Conservation (phyloP, 2,797 vertebrate genomes). For the Xenops minutus region DNA sequence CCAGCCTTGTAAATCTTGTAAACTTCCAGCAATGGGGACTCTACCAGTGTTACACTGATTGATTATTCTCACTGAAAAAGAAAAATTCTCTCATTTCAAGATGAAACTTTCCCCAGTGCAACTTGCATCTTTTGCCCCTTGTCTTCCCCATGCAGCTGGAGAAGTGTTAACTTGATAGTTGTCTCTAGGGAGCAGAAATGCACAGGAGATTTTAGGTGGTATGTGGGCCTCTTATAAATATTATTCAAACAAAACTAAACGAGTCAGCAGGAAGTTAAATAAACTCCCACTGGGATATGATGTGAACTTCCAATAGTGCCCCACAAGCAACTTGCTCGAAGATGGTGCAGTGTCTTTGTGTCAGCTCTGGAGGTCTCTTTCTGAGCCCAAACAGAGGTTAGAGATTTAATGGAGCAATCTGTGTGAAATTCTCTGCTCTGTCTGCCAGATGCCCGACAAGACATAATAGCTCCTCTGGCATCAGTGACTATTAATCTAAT, state of each 20-base stretch:
- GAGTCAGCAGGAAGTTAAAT: not conserved
- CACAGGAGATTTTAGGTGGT: not conserved
- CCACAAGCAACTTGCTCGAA: not conserved
- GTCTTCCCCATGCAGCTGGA: not conserved
- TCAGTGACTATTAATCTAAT: conserved; percentile 17
- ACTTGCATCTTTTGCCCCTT: not conserved
- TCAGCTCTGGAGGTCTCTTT: not conserved
- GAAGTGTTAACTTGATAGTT: not conserved
- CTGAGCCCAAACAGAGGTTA: not conserved
- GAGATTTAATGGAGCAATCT: not conserved
- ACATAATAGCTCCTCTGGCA: conserved; percentile 1
- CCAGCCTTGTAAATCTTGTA: not conserved
- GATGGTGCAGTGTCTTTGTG: not conserved
- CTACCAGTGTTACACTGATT: not conserved
- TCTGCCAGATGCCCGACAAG: not conserved
- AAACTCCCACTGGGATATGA: not conserved
- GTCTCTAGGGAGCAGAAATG: not conserved
- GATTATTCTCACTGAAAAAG: not conserved
- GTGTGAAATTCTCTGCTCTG: not conserved
- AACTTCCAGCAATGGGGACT: not conserved
- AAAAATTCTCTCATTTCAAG: not conserved
- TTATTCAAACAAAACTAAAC: not conserved
- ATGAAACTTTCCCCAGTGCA: not conserved
- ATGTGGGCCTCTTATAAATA: not conserved
- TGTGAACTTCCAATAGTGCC: not conserved